These are phyloP conservation scores for Falco punctatus DNA, from an alignment of 2,113 vertebrate genomes.

Conservation along the genomic window DNA sequence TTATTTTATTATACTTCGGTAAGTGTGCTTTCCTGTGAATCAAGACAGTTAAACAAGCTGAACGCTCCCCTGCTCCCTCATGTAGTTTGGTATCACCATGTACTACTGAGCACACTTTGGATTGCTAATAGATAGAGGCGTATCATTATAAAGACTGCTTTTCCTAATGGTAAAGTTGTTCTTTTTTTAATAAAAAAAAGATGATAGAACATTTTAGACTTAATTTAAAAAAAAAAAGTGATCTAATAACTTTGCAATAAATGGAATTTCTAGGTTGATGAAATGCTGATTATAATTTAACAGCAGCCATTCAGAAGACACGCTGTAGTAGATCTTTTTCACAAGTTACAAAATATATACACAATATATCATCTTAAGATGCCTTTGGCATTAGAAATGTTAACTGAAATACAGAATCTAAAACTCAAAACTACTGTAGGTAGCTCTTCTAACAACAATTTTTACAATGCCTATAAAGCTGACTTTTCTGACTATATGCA, in stretches of 20 bases:
- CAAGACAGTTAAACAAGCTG: constrained; percentile 22
- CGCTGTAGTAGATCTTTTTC: constrained; percentile 67
- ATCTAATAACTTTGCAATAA: constrained; percentile 26
- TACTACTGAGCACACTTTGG: constrained; percentile 13
- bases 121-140: not conserved
- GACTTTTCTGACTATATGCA: constrained; percentile 71
- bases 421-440: constrained; percentile 55
- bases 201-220: constrained; percentile 10
- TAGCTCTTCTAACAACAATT: constrained; percentile 68
- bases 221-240: constrained; percentile 18
- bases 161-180: constrained; percentile 7
- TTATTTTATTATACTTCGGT: constrained; percentile 72
- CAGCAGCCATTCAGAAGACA: constrained; percentile 73
- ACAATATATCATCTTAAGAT: constrained; percentile 77
- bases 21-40: constrained; percentile 35
- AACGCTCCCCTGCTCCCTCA: not conserved
- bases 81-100: not conserved
- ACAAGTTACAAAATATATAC: constrained; percentile 89
- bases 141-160: not conserved
- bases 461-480: constrained; percentile 68
- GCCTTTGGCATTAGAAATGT: constrained; percentile 67
- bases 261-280: constrained; percentile 45
- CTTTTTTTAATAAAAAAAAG: not conserved
- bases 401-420: constrained; percentile 66
- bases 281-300: constrained; percentile 77